Conservation (phyloP, 2,797 vertebrate species). For the Nannoperca australis region DNA sequence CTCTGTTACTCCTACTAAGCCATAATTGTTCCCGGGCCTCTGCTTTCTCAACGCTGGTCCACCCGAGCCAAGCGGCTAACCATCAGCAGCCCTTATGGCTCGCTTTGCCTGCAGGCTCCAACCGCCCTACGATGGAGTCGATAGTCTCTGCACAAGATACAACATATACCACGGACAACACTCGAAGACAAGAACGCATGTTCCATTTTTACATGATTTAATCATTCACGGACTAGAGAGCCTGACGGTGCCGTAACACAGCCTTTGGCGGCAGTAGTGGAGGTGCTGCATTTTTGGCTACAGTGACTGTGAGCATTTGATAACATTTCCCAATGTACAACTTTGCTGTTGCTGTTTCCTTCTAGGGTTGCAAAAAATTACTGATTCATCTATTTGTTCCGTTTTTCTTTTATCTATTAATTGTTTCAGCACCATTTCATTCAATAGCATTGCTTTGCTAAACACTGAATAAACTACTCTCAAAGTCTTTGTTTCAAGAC, state of each 20-base stretch:
- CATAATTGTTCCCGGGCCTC: conserved; percentile 78
- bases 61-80: conserved; percentile 75
- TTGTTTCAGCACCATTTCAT: neutral
- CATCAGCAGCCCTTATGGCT: conserved; percentile 68
- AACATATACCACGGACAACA: neutral
- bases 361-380: neutral
- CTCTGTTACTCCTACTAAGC: conserved; percentile 65
- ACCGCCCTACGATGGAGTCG: conserved; percentile 49
- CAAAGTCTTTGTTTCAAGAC: neutral
- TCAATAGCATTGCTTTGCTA: neutral
- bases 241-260: neutral
- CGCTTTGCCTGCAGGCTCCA: conserved; percentile 45
- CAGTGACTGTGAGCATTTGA: neutral
- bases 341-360: neutral
- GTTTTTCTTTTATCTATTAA: neutral
- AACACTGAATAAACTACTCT: neutral
- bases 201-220: conserved; percentile 18
- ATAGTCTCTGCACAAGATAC: conserved; percentile 36
- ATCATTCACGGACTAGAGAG: neutral
- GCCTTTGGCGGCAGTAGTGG: neutral
- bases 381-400: neutral
- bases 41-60: conserved; percentile 48
- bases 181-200: neutral
- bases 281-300: neutral
- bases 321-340: neutral